phyloP scores from a whole-genome alignment of 2,888 invertebrate species.

The Sipha maydis region DNA sequence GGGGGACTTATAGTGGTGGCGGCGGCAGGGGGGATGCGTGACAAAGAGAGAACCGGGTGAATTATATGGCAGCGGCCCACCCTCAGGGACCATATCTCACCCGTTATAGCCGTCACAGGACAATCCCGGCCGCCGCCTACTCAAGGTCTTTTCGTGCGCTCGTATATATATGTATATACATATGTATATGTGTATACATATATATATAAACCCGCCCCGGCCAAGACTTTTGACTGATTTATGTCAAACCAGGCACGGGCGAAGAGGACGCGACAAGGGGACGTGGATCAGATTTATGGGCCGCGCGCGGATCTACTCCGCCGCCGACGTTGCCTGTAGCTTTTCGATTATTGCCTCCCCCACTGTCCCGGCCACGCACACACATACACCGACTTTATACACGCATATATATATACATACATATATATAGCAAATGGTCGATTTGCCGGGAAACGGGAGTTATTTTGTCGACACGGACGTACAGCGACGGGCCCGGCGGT shows the following conservation, averaged over 20 bases:
- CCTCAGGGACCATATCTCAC: constrained; percentile 62
- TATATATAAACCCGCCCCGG: constrained; percentile 57
- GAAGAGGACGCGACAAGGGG: constrained; percentile 54
- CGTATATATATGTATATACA: neutral
- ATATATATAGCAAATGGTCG: constrained; percentile 47
- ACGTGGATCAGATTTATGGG: constrained; percentile 62
- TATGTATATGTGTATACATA: neutral
- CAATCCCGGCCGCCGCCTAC: constrained; percentile 62
- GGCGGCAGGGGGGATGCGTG: constrained; percentile 52
- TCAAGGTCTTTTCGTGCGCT: constrained; percentile 58
- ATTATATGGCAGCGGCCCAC: constrained; percentile 62
- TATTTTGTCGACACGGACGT: constrained; percentile 58
- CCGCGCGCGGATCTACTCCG: constrained; percentile 58
- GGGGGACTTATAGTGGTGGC: constrained; percentile 33
- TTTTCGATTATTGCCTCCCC: constrained; percentile 61
- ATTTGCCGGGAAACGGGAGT: constrained; percentile 61
- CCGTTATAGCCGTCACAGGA: constrained; percentile 62
- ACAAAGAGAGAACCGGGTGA: constrained; percentile 62
- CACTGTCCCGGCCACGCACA: constrained; percentile 9
- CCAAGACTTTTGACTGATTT: constrained; percentile 62
- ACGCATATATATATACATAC: neutral
- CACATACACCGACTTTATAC: neutral
- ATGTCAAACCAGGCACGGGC: constrained; percentile 59
- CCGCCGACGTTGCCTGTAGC: constrained; percentile 51
- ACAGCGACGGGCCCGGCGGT: neutral